phyloP scores from a whole-genome alignment of 1,140 invertebrate species.

The Drosophila pectinifera region DNA sequence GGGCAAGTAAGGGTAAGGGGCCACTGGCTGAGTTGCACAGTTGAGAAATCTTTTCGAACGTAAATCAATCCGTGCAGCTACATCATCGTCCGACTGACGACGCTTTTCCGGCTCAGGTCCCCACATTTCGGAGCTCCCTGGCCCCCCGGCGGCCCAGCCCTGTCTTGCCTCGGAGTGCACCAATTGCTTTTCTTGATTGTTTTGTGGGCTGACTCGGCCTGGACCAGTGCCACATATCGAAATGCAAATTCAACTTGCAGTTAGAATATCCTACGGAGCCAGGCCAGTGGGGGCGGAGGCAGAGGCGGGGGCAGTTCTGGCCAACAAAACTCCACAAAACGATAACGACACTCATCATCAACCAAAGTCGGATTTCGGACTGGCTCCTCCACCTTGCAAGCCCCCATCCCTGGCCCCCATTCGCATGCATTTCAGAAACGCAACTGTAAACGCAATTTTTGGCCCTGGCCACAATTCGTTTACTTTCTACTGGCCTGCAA shows the following conservation, averaged over 20 bases:
- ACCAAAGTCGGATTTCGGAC: conserved; percentile 77
- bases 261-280: conserved; percentile 58
- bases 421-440: conserved; percentile 73
- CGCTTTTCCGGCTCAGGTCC: conserved; percentile 57
- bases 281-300: neutral
- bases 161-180: conserved; percentile 31
- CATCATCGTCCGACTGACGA: conserved; percentile 76
- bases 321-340: conserved; percentile 77
- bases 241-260: conserved; percentile 79
- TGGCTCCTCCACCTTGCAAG: conserved; percentile 10
- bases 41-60: conserved; percentile 84
- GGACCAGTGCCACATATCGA: conserved; percentile 69
- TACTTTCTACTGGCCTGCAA: conserved; percentile 55
- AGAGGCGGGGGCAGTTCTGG: neutral
- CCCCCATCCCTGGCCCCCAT: neutral
- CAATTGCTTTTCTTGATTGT: conserved; percentile 82
- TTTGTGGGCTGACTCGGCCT: conserved; percentile 53
- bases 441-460: conserved; percentile 72
- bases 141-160: neutral
- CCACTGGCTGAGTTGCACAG: conserved; percentile 44
- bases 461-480: conserved; percentile 61
- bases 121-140: conserved; percentile 9
- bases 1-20: neutral
- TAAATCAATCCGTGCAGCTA: conserved; percentile 84
- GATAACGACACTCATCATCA: conserved; percentile 83